Percentiles rank a stretch among this genome's conserved stretches.
These are phyloP conservation scores for Hydrozoanthus tunicans DNA, from an alignment of 64 coral and sea anemone genomes.

Conservation along the genomic window DNA sequence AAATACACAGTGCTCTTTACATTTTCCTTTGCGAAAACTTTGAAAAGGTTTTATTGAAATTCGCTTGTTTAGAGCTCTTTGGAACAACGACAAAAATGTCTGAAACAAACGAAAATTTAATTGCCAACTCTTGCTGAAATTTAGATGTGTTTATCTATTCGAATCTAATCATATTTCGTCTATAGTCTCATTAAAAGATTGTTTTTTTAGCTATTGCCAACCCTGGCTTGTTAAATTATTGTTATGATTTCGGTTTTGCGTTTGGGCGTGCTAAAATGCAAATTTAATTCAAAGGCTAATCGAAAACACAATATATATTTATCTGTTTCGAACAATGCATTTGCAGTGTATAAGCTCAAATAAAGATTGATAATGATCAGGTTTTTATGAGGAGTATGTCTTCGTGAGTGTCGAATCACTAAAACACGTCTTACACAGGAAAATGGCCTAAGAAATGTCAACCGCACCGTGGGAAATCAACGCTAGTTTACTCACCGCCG, in stretches of 20 bases:
- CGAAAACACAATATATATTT: conserved; percentile 9
- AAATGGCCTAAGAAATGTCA: not conserved
- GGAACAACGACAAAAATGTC: not conserved
- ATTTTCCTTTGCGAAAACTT: not conserved
- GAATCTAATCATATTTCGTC: not conserved
- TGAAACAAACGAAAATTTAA: not conserved
- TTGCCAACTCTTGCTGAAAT: not conserved
- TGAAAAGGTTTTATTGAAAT: not conserved
- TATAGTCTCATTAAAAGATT: conserved; percentile 11
- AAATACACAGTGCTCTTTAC: not conserved
- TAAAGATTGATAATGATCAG: not conserved
- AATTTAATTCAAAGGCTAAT: conserved; percentile 16
- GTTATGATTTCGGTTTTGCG: conserved; percentile 20
- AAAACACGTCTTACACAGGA: not conserved
- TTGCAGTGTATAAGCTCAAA: not conserved
- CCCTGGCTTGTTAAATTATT: not conserved
- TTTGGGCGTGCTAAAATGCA: conserved; percentile 25
- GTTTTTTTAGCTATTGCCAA: not conserved
- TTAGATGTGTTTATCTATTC: not conserved
- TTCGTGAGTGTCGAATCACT: not conserved
- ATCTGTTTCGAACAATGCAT: not conserved
- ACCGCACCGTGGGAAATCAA: conserved; percentile 14
- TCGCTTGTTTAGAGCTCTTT: too few relatives aligned
- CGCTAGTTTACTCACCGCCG: not conserved
- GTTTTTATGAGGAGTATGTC: not conserved